These are phyloP conservation scores for Calliphora vicina DNA, from an alignment of 1,140 invertebrate species.

Conservation along the genomic window DNA sequence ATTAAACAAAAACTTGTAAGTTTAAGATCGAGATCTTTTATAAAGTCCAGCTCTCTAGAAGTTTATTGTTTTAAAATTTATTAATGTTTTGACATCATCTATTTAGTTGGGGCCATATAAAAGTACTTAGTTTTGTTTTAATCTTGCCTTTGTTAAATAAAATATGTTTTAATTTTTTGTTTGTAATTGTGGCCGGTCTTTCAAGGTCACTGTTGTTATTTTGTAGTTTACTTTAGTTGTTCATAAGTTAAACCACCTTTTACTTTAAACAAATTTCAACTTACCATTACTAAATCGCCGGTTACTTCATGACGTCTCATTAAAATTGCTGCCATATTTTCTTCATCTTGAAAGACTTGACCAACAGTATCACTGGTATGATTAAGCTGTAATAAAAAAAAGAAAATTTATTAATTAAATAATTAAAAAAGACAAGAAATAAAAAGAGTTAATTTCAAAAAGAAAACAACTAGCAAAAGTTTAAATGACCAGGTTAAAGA, in stretches of 20 bases:
- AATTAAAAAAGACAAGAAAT: conserved; percentile 22
- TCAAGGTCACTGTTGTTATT: conserved; percentile 13
- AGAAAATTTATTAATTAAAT: not conserved
- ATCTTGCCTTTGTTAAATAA: not conserved
- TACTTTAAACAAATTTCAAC: conserved; percentile 53
- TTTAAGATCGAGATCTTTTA: not conserved
- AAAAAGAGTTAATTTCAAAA: not conserved
- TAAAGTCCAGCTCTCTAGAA: not conserved
- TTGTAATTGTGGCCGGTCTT: conserved; percentile 23
- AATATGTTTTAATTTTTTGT: not conserved
- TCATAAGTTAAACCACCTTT: conserved; percentile 1
- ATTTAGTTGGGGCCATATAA: too few species aligned
- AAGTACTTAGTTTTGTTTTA: not conserved
- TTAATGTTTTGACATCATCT: not conserved
- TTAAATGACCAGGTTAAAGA: too few species aligned
- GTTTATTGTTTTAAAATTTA: not conserved
- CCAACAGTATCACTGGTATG: conserved; percentile 74
- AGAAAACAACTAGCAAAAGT: too few species aligned
- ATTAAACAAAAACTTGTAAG: not conserved
- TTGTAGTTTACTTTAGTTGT: not conserved
- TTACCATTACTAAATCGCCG: conserved; percentile 84
- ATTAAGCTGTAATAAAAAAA: conserved; percentile 64
- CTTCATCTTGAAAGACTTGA: conserved; percentile 85
- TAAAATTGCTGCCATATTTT: conserved; percentile 84
- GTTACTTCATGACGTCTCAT: conserved; percentile 78